Conservation (phyloP, 2,888 invertebrate genomes). For the Phaedon cochleariae region DNA sequence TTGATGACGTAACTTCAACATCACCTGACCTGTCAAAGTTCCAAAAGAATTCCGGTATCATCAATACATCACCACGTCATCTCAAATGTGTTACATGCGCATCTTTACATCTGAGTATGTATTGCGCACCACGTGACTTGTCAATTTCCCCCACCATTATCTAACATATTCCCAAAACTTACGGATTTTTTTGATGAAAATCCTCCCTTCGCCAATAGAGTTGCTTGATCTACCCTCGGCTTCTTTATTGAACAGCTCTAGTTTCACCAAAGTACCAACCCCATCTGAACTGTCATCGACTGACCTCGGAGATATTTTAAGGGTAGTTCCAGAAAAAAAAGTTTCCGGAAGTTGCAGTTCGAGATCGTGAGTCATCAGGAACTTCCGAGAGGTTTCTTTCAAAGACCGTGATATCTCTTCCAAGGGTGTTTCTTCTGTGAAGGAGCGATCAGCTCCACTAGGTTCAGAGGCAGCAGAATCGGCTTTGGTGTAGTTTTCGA, state of each 20-base stretch:
- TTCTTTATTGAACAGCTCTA: slow-evolving; percentile 72
- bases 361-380: slow-evolving; percentile 81
- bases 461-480: slow-evolving; percentile 44
- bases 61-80: no score
- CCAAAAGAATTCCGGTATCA: no score
- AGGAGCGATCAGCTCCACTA: slow-evolving; percentile 60
- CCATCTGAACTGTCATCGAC: slow-evolving; percentile 73
- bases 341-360: slow-evolving; percentile 76
- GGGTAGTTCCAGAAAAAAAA: slow-evolving; percentile 76
- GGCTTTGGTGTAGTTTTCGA: slow-evolving; percentile 47
- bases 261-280: slow-evolving; percentile 78
- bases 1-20: not conserved
- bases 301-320: slow-evolving; percentile 78
- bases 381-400: slow-evolving; percentile 71
- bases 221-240: not conserved
- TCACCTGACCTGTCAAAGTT: not conserved
- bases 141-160: not conserved
- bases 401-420: slow-evolving; percentile 79
- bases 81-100: no score
- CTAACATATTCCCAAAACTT: slow-evolving; percentile 62
- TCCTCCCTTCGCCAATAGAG: slow-evolving; percentile 61
- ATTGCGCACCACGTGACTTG: not conserved
- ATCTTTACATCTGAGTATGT: no score
- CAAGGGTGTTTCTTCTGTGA: slow-evolving; percentile 66
- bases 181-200: slow-evolving; percentile 78